A percentile compares a stretch with the other conserved stretches of the same genome.
These are phyloP conservation scores for Sitta carolinensis DNA, from an alignment of 2,797 vertebrate species.

Conservation along the genomic window DNA sequence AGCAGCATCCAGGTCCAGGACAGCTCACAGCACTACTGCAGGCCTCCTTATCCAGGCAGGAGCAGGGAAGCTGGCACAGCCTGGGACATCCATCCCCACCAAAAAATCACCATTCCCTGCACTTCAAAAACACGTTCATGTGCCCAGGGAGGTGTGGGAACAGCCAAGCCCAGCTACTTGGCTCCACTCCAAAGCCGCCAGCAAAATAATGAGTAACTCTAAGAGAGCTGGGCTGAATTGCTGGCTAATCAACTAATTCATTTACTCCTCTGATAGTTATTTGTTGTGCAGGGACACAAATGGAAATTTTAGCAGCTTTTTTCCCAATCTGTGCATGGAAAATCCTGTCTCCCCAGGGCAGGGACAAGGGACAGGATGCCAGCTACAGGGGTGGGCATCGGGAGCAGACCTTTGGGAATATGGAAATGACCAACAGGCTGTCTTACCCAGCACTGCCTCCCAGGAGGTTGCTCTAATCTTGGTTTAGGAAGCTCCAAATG, in stretches of 20 bases:
- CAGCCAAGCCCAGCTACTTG: not conserved
- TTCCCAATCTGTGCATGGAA: not conserved
- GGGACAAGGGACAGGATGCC: not conserved
- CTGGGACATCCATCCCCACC: not conserved
- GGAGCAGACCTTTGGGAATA: not conserved
- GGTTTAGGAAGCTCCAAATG: not conserved
- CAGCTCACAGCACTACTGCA: not conserved
- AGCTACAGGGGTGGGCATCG: fast-evolving
- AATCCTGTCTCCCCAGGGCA: not conserved
- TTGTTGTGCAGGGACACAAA: not conserved
- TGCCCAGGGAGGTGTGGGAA: not conserved
- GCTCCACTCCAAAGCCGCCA: not conserved
- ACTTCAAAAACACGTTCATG: not conserved
- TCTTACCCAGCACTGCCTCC: not conserved
- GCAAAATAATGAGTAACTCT: slow-evolving; percentile 20
- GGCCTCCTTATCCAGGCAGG: not conserved
- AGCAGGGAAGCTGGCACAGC: not conserved
- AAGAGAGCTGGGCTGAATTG: not conserved
- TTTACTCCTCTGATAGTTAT: not conserved
- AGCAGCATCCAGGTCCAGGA: not conserved
- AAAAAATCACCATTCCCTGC: not conserved
- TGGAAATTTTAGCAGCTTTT: not conserved
- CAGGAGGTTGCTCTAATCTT: not conserved
- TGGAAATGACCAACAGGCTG: not conserved
- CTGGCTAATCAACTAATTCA: not conserved